phyloP scores from a whole-genome alignment of 1,140 invertebrate genomes.

The Hycleus cichorii region DNA sequence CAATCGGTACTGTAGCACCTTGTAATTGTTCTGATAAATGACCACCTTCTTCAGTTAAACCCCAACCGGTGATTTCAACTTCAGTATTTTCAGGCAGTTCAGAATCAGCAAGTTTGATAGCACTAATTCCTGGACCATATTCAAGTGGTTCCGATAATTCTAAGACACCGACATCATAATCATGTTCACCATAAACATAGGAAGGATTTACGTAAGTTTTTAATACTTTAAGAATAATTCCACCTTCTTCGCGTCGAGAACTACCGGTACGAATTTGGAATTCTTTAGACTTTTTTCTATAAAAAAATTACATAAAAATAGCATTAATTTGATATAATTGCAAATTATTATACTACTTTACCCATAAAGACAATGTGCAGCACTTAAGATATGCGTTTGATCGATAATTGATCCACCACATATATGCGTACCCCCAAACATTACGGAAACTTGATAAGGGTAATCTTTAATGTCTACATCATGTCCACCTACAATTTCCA shows the following conservation, averaged over 20 bases:
- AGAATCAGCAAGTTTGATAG: slow-evolving; percentile 1
- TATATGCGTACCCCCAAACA: neutral
- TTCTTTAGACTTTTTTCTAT: too few relatives aligned
- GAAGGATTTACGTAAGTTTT: neutral
- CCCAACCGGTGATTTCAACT: neutral
- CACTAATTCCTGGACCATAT: neutral
- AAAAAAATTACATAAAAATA: neutral
- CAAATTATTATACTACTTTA: neutral
- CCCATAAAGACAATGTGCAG: slow-evolving; percentile 15
- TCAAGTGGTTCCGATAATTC: neutral
- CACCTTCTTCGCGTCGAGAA: neutral
- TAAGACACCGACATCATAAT: slow-evolving; percentile 11
- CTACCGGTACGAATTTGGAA: slow-evolving; percentile 5
- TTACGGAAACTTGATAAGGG: slow-evolving; percentile 48
- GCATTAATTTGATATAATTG: neutral
- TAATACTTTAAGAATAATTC: neutral
- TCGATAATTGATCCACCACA: slow-evolving; percentile 14
- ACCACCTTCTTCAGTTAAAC: neutral
- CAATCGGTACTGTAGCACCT: slow-evolving; percentile 28
- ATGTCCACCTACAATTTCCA: slow-evolving; percentile 45
- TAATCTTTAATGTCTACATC: slow-evolving; percentile 42
- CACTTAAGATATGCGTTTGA: slow-evolving; percentile 5
- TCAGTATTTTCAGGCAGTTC: neutral
- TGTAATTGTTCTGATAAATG: neutral
- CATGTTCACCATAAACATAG: slow-evolving; percentile 5